Evolutionary conservation across 2,888 invertebrate species (phyloP), one percentile per base, ranked within the genome.

Genomic region (Trichogramma dendrolimi): DNA sequence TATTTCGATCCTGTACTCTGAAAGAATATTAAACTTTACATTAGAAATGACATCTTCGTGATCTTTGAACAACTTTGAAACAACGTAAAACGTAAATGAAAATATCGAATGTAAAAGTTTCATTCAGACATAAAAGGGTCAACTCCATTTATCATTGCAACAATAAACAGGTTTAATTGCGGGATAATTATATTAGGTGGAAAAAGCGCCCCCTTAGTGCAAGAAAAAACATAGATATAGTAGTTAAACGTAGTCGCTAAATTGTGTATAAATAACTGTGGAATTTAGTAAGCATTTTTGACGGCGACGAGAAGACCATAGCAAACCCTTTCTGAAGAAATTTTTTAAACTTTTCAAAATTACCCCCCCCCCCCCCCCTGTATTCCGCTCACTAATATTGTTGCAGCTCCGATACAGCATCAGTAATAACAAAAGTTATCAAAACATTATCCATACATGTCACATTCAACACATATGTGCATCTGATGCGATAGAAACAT

Each of bases 381-480:
- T 2, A 57, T 71, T 39, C 43, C 62, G 1, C 64, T 67, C n/a
- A 60, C 67, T 40, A 73, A 73, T 59, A 66, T 73, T 5, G 69
- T 74, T 55, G 73, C 61, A 69, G 55, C 8, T 68, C 67, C 4
- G 71, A 72, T 51, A 67, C 68, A 0, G 69, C 69, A 52, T 67
- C 60, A 54, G 65, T 65, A 1, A 72, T 69, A 69, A 70, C 65
- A 61, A 27, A 52, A 70, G 60, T 67, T 73, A 40, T 58, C 39
- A 5, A 7, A 58, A 38, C 40, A 54, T 0, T 67, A 56, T 58
- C 69, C 71, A 3, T 71, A 70, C 39, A 71, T 75, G 73, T 51
- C 75, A 76, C 63, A 73, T 72, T 1, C 43, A 71, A 55, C 72
- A 73, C 65, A 58, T 76, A 10, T 75, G 73, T 55, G 72, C 72